Evolutionary conservation across 2,797 vertebrate species (phyloP), one percentile per base, ranked within the genome.

Genomic region (Anolis apletophallus): DNA sequence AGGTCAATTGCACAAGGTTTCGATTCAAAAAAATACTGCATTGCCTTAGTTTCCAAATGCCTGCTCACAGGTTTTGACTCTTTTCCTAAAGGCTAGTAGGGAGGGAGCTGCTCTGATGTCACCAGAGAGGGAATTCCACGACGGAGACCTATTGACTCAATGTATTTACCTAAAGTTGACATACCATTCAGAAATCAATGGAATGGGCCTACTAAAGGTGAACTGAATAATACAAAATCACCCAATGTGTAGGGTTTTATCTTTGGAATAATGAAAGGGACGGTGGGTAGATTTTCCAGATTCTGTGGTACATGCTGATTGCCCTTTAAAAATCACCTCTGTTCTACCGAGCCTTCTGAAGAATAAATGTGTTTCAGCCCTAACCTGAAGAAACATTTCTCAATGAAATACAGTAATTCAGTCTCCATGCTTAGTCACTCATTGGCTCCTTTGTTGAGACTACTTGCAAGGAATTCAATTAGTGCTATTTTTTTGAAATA

Each of bases 361-460:
- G 6, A 76, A 19, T 0, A 2, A 5, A 9, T 82, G 88, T 4
- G 14, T 74, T 61, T 82, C 64, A 23, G 0, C 21, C 0, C 0
- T 52, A 7, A 29, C 84, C 55, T 78, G 83, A 88, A 81, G 36
- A 83, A 84, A 86, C 46, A 34, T 88, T 80, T 88, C 0, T 11
- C 83, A 75, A 29, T 29, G 26, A 71, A 81, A 92, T 85, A 90
- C 91, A 89, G 85, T 67, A 86, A 91, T 88, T 92, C 88, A 69
- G 74, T 84, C 83, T 88, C 81, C 69, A 46, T 0, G 69, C 78
- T 69, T 91, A 86, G 57, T 85, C 64, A 88, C 72, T 90, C 87
- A 90, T 93, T 92, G 93, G 89, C 89, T 91, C 92, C 73, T 92
- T 90, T 94, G 93, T 93, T 94, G 94, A 94, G 92, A 86, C 92